Conservation (phyloP, 2,797 vertebrate species). For the Tamandua tetradactyla region DNA sequence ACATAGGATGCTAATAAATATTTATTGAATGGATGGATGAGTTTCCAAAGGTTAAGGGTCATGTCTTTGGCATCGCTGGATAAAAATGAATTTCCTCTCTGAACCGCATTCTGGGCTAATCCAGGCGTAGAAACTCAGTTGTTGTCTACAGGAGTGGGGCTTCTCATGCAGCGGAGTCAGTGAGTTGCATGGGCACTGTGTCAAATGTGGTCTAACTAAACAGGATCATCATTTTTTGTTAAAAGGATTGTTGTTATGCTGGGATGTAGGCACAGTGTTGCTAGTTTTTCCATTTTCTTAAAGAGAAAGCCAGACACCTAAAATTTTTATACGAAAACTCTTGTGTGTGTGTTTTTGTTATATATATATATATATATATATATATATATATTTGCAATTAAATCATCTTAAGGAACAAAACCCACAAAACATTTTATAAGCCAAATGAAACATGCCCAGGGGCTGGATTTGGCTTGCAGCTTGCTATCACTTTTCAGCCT, state of each 20-base stretch:
- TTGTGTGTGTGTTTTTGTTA: too few relatives aligned
- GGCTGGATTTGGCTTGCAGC: not conserved
- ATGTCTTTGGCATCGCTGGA: conserved; percentile 11
- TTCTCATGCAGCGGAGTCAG: not conserved
- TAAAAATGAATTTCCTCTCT: not conserved
- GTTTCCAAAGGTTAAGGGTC: conserved; percentile 1
- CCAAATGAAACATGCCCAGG: not conserved
- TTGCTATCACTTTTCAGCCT: not conserved
- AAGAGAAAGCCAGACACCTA: not conserved
- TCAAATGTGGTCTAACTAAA: not conserved
- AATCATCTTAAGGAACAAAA: not conserved
- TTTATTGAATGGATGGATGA: not conserved
- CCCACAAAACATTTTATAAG: not conserved
- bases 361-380: too few relatives aligned
- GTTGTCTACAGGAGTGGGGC: not conserved
- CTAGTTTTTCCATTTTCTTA: not conserved
- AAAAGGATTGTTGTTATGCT: not conserved
- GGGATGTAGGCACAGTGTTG: not conserved
- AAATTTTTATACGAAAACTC: not conserved
- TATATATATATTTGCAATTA: not conserved
- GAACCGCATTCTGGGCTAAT: not conserved
- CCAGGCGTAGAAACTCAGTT: not conserved
- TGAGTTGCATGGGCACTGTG: accelerated
- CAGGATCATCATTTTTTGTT: accelerated
- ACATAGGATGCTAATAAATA: not conserved